A percentile compares a stretch with the other conserved stretches of the same genome.
Conservation (phyloP, 2,888 invertebrate genomes). For the Ctenicera cuprea region DNA sequence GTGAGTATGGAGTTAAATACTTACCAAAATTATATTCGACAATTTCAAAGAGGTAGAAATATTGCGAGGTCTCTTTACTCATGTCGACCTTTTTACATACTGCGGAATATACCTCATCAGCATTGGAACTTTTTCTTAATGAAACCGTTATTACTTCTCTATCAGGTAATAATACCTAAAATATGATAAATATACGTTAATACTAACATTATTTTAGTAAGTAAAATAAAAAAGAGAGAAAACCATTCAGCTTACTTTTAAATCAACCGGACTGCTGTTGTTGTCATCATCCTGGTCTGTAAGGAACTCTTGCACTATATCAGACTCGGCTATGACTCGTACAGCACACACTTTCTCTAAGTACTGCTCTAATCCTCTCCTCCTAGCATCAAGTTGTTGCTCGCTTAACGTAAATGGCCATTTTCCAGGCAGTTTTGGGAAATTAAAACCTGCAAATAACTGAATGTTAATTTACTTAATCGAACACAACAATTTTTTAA, state of each 20-base stretch:
- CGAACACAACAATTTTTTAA: neutral
- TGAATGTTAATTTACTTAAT: conserved; percentile 14
- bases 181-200: conserved; percentile 47
- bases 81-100: conserved; percentile 90
- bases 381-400: conserved; percentile 95
- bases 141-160: conserved; percentile 92
- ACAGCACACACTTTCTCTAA: conserved; percentile 99
- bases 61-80: conserved; percentile 87
- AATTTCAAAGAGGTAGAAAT: conserved; percentile 95
- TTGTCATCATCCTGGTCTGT: conserved; percentile 93
- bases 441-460: conserved; percentile 83
- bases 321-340: conserved; percentile 97
- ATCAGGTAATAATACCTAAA: conserved; percentile 88
- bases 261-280: conserved; percentile 82
- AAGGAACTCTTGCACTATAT: conserved; percentile 97
- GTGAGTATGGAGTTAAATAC: conserved; percentile 29
- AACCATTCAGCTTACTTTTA: conserved; percentile 76
- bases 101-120: conserved; percentile 92
- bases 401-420: conserved; percentile 99
- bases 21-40: conserved; percentile 95
- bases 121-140: conserved; percentile 90
- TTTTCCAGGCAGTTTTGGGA: conserved; percentile 98
- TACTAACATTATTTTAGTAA: neutral
- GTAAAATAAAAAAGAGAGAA: neutral
- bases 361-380: conserved; percentile 97